A percentile compares a stretch with the other conserved stretches of the same genome.
These are phyloP conservation scores for Venturia canescens DNA, from an alignment of 1,140 invertebrate species.

Conservation along the genomic window DNA sequence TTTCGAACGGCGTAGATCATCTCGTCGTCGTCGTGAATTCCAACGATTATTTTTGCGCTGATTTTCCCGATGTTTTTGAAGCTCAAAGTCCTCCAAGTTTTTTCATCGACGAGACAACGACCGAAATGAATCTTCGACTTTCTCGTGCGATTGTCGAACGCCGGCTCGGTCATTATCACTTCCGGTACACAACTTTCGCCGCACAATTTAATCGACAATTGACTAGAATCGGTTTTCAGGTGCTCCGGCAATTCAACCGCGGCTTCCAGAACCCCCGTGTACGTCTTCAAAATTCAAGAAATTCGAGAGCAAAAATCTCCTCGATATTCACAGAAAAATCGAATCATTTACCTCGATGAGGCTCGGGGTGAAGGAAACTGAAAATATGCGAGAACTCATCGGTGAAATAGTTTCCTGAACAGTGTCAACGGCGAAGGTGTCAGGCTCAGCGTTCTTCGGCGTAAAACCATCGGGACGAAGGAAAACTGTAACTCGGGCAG, in stretches of 20 bases:
- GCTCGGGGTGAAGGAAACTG: conserved; percentile 61
- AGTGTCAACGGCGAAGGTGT: conserved; percentile 59
- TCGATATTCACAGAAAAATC: no score
- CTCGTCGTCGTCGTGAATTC: conserved; percentile 55
- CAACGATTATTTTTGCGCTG: conserved; percentile 58
- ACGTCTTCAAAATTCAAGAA: conserved; percentile 54
- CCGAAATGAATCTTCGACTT: conserved; percentile 56
- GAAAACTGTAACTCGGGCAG: conserved; percentile 55
- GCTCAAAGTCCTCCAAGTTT: conserved; percentile 42
- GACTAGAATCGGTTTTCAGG: conserved; percentile 47
- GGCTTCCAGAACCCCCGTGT: conserved; percentile 54
- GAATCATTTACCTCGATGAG: conserved; percentile 55
- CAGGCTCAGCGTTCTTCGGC: conserved; percentile 21
- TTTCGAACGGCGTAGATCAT: conserved; percentile 36
- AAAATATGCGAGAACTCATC: conserved; percentile 58
- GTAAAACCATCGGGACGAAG: conserved; percentile 45
- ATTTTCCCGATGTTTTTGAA: conserved; percentile 64
- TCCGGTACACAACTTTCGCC: conserved; percentile 68
- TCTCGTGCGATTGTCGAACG: conserved; percentile 16
- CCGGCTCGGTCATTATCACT: conserved; percentile 63
- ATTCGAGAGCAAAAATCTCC: neutral
- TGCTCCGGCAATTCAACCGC: conserved; percentile 54
- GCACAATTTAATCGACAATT: conserved; percentile 57
- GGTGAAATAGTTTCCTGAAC: conserved; percentile 55
- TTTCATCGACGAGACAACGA: conserved; percentile 57